A percentile compares a stretch with the other conserved stretches of the same genome.
phyloP scores from a whole-genome alignment of 2,797 vertebrate genomes.

The Balearica regulorum region DNA sequence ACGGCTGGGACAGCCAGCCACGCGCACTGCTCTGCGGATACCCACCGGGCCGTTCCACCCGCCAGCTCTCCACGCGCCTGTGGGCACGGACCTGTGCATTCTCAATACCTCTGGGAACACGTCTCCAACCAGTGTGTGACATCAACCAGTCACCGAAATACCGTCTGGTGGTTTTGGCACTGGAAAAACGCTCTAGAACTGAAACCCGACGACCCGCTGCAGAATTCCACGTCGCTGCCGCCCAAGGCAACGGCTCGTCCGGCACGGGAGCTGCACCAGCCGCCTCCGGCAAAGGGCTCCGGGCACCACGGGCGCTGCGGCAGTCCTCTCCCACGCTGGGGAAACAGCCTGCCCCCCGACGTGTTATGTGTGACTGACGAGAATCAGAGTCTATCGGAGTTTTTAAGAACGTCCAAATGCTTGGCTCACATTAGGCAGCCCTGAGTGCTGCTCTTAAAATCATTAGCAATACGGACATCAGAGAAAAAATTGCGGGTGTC shows the following conservation, averaged over 20 bases:
- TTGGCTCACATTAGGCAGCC: background rate
- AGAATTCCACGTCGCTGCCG: background rate
- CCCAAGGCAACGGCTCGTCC: background rate
- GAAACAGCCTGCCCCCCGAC: background rate
- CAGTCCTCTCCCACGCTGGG: background rate
- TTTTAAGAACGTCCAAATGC: background rate
- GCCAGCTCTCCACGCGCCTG: accelerated
- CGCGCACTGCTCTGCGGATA: background rate
- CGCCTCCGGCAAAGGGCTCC: accelerated
- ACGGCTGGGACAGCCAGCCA: background rate
- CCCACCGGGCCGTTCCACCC: background rate
- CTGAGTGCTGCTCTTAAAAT: background rate
- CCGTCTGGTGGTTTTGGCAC: background rate
- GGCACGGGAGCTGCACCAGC: background rate
- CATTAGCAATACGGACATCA: background rate
- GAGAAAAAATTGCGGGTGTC: background rate
- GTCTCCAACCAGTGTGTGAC: accelerated
- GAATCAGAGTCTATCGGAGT: background rate
- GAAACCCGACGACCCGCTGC: background rate
- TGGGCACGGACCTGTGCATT: background rate
- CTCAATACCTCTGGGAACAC: background rate
- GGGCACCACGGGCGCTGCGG: background rate
- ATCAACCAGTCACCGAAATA: background rate
- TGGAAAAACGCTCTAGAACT: background rate
- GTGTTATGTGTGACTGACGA: no score